These are phyloP conservation scores for Heterodera filipjevi DNA, from an alignment of 2,888 invertebrate species.

Conservation along the genomic window DNA sequence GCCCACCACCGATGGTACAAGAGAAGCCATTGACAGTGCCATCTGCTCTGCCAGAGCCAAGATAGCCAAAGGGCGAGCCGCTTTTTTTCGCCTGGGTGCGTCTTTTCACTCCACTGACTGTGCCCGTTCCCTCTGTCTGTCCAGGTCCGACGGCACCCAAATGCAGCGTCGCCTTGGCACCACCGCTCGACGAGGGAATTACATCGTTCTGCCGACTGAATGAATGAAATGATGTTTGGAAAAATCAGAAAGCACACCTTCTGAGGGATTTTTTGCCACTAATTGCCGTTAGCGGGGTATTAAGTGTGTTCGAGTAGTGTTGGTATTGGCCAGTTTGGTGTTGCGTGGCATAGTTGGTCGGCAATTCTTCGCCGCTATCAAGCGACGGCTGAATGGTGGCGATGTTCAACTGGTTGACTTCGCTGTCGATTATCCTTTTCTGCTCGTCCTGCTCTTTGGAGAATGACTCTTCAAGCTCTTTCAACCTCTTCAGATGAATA, in stretches of 20 bases:
- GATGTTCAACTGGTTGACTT: slow-evolving; percentile 35
- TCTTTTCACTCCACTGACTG: slow-evolving; percentile 7
- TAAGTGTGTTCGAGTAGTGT: neutral
- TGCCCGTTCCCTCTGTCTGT: too few relatives aligned
- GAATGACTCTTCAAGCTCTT: slow-evolving; percentile 36
- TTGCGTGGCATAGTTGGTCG: slow-evolving; percentile 11
- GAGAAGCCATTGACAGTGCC: neutral
- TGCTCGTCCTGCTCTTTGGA: slow-evolving; percentile 37
- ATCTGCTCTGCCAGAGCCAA: neutral
- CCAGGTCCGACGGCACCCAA: neutral
- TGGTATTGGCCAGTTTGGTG: slow-evolving; percentile 5
- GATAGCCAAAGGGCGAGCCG: neutral
- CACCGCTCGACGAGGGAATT: neutral
- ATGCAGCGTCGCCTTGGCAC: neutral
- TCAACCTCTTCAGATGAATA: slow-evolving; percentile 2
- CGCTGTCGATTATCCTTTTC: slow-evolving; percentile 33
- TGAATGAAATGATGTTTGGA: too few relatives aligned
- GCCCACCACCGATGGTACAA: neutral
- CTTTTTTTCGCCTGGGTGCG: slow-evolving; percentile 9
- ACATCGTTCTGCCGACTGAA: slow-evolving; percentile 37
- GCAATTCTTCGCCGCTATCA: neutral
- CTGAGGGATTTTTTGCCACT: slow-evolving; percentile 35
- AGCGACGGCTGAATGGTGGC: slow-evolving; percentile 8
- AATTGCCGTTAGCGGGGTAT: slow-evolving; percentile 8
- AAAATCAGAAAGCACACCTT: slow-evolving; percentile 19